Conservation (phyloP, 2,888 invertebrate genomes). For the Agrenia bidenticulata region DNA sequence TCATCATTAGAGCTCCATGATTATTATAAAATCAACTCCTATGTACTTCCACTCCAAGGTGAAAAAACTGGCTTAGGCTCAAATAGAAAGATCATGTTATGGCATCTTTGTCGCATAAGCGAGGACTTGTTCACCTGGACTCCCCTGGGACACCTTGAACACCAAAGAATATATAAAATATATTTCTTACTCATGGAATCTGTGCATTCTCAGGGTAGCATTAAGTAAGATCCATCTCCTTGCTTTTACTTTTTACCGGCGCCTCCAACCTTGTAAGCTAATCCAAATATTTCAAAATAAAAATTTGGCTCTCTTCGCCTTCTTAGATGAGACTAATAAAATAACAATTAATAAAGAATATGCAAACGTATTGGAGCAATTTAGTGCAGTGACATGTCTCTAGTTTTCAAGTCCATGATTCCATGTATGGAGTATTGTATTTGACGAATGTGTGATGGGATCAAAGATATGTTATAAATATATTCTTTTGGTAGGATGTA, state of each 20-base stretch:
- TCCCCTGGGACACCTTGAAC: constrained; percentile 20
- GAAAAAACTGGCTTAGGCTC: constrained; percentile 14
- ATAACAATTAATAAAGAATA: too few species aligned
- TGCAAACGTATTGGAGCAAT: too few species aligned
- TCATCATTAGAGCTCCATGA: constrained; percentile 19
- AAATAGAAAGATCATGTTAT: constrained; percentile 24
- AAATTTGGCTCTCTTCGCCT: too few species aligned
- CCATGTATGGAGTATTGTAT: background rate
- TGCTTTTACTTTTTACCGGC: too few species aligned
- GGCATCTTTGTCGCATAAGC: constrained; percentile 39
- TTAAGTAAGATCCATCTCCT: too few species aligned
- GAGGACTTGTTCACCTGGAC: constrained; percentile 23
- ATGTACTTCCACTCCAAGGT: background rate
- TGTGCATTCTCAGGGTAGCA: too few species aligned
- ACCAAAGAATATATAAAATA: too few species aligned
- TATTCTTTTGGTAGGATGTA: background rate
- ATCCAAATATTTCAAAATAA: too few species aligned
- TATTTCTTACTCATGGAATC: background rate
- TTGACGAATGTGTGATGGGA: background rate
- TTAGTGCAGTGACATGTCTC: constrained; percentile 1
- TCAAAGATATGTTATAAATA: constrained; percentile 6
- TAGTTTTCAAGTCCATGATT: background rate
- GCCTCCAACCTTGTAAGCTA: background rate
- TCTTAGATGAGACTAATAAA: too few species aligned
- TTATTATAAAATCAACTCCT: constrained; percentile 24